Conservation (phyloP, 2,797 vertebrate species). For the Tinamus major region DNA sequence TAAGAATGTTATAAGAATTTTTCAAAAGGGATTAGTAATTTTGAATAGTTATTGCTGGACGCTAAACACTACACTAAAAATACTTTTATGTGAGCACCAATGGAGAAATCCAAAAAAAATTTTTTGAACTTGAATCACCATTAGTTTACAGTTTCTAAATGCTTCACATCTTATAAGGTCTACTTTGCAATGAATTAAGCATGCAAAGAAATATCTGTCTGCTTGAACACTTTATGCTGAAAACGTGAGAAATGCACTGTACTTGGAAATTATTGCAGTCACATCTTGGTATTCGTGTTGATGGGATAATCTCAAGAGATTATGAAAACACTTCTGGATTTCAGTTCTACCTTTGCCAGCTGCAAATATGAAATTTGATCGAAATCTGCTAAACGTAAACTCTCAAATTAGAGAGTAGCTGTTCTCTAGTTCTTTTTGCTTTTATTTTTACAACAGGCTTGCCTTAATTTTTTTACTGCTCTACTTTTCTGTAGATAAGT, state of each 20-base stretch:
- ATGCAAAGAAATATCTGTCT: neutral
- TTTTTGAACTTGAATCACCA: neutral
- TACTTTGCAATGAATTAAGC: neutral
- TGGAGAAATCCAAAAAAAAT: neutral
- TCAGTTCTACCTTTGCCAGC: conserved; percentile 20
- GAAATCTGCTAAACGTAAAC: neutral
- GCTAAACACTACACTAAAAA: neutral
- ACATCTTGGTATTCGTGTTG: conserved; percentile 29
- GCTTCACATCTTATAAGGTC: neutral
- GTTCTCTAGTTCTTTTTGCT: neutral
- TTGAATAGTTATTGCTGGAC: neutral
- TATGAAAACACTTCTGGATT: conserved; percentile 9
- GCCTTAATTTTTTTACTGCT: conserved; percentile 41
- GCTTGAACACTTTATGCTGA: conserved; percentile 9
- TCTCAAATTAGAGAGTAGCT: neutral
- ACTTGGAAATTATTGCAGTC: conserved; percentile 30
- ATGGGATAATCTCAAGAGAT: conserved; percentile 35
- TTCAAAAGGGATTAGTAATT: neutral
- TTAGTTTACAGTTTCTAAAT: neutral
- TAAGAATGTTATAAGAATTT: neutral
- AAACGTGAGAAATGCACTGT: neutral
- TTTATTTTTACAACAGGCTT: conserved; percentile 35
- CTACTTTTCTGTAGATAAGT: conserved; percentile 29
- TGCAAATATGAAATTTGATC: conserved; percentile 18
- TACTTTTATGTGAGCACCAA: neutral